Evolutionary conservation across 2,113 vertebrate genomes (phyloP).

Genomic region (Polypterus senegalus): DNA sequence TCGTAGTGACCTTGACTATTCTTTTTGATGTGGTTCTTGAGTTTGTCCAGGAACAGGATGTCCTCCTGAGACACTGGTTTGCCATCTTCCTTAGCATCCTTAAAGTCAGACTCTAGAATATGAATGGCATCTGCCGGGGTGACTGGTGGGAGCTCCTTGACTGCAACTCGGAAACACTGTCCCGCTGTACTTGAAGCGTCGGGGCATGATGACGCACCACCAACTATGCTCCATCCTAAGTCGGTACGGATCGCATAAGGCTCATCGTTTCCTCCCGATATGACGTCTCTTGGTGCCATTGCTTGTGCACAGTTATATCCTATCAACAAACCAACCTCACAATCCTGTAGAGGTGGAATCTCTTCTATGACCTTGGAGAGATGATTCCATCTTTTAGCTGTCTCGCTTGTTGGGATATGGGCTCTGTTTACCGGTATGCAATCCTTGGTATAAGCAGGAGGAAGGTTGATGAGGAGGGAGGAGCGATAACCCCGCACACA

Average conservation of each 20-base stretch:
- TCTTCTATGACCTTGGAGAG: constrained; percentile 16
- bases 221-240: constrained; percentile 14
- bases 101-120: no score
- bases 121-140: no score
- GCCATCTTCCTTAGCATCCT: no score
- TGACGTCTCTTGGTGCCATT: constrained; percentile 15
- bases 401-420: constrained; percentile 17
- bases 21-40: no score
- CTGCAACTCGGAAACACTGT: constrained; percentile 4
- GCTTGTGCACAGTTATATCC: constrained; percentile 18
- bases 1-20: no score
- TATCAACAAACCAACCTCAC: constrained; percentile 16
- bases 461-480: constrained; percentile 13
- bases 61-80: no score
- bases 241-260: constrained; percentile 10
- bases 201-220: neutral
- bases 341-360: constrained; percentile 8
- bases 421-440: constrained; percentile 16
- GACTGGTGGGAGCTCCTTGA: neutral
- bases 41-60: no score
- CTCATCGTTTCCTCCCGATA: constrained; percentile 5
- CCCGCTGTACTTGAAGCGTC: constrained; percentile 6
- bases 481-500: constrained; percentile 18
- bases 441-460: constrained; percentile 11
- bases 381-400: constrained; percentile 14